Evolutionary conservation across 2,888 invertebrate species (phyloP), one percentile per base, ranked within the genome.

Genomic region (Tillus elongatus): DNA sequence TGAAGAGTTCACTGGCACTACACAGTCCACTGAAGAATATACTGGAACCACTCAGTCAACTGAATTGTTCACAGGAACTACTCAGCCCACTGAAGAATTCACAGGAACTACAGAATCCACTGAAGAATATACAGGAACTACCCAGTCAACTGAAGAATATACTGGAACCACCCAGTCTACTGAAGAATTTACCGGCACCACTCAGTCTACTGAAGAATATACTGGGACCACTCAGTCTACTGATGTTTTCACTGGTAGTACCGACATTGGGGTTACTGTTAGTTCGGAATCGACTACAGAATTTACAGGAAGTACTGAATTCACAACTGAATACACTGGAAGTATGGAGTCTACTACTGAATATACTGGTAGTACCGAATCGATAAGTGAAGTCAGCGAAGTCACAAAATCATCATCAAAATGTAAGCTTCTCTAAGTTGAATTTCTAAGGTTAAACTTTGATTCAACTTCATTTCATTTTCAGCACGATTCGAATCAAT

Each of bases 211-310:
- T 24, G 35, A 44, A 14, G 43, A 41, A 14, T 39, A 36, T 27
- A 44, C 38, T 28, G 40, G 12, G 38, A 33, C 13, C 36, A 37
- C 41, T 24, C 35, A 39, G 14, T 28, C 15, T 15, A 50, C 51
- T 15, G 47, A 49, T 2, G 52, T 48, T 36, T 41, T 45, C 16
- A 46, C 51, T 14, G 47, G 41, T 3, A 41, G 41, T 28, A 46
- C 49, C 3, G 47, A 43, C 2, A 42, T 44, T 13, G 38, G 41
- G 15, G 42, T 35, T 12, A 42, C 46, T 9, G 48, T 37, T 10
- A 40, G 45, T 8, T 51, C 49, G 8, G 47, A 49, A 39, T 43
- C 46, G 26, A 50, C 50, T 4, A 43, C 46, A 3, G 49, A 43
- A 30, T 47, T 49, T 12, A 47, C 45, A 8, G 49, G 43, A 38